A percentile compares a stretch with the other conserved stretches of the same genome.
Conservation (phyloP, 92 coral and sea anemone species). For the Anthopleura xanthogrammica region DNA sequence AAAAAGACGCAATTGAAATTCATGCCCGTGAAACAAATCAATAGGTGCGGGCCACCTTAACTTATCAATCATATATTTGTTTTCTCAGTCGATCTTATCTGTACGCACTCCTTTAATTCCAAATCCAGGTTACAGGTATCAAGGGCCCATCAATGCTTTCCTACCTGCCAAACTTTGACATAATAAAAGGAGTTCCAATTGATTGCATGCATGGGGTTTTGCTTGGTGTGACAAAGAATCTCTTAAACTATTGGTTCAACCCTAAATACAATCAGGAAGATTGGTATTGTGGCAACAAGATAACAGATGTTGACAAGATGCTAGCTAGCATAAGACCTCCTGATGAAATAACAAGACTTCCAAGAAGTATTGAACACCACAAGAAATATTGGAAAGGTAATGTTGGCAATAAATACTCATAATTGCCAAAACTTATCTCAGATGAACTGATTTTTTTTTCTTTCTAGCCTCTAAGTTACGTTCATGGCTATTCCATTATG, state of each 20-base stretch:
- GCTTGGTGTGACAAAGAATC: constrained; percentile 54
- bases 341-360: constrained; percentile 46
- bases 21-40: too few relatives aligned
- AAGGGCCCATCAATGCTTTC: constrained; percentile 59
- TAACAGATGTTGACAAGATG: constrained; percentile 38
- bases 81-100: too few relatives aligned
- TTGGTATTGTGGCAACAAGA: constrained; percentile 40
- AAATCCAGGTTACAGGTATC: constrained; percentile 36
- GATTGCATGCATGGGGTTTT: constrained; percentile 75
- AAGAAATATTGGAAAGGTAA: constrained; percentile 52
- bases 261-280: constrained; percentile 11
- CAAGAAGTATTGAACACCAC: constrained; percentile 55
- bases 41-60: too few relatives aligned
- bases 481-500: constrained; percentile 49
- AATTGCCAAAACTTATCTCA: too few relatives aligned
- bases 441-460: not conserved
- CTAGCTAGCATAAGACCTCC: constrained; percentile 44
- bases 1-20: too few relatives aligned
- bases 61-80: too few relatives aligned
- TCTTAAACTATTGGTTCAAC: constrained; percentile 52
- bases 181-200: constrained; percentile 47
- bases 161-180: constrained; percentile 31
- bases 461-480: constrained; percentile 41
- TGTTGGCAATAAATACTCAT: too few relatives aligned
- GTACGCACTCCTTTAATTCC: not conserved